Evolutionary conservation across 2,888 invertebrate species (phyloP).

Genomic region (Lasioglossum villosulum): DNA sequence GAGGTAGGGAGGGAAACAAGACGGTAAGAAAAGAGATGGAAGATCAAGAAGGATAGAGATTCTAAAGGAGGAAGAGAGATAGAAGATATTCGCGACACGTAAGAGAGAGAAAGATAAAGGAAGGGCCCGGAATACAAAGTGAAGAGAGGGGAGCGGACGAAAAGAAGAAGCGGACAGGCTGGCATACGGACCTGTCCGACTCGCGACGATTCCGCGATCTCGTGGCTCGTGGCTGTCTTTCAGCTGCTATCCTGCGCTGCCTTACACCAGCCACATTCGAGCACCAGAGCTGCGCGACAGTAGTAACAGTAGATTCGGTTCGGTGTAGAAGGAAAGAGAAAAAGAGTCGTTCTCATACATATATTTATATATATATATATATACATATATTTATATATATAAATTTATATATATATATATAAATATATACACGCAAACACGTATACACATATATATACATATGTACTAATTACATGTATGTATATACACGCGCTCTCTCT

Average conservation of each 20-base stretch:
- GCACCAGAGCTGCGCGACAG: slow-evolving; percentile 49
- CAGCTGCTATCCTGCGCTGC: slow-evolving; percentile 65
- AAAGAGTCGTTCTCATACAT: slow-evolving; percentile 10
- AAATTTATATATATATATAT: neutral
- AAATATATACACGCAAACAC: neutral
- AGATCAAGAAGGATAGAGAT: slow-evolving; percentile 1
- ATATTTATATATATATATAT: neutral
- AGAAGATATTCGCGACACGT: neutral
- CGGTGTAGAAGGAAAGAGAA: slow-evolving; percentile 50
- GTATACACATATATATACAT: neutral
- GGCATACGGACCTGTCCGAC: slow-evolving; percentile 63
- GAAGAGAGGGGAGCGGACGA: slow-evolving; percentile 33
- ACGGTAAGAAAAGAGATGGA: slow-evolving; percentile 16
- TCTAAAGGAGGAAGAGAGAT: neutral
- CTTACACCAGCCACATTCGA: slow-evolving; percentile 52
- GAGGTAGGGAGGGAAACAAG: slow-evolving; percentile 12
- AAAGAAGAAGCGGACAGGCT: slow-evolving; percentile 42
- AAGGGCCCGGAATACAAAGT: slow-evolving; percentile 27
- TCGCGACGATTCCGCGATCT: slow-evolving; percentile 62
- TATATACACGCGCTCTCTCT: neutral
- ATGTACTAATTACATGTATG: neutral
- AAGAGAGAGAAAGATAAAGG: slow-evolving; percentile 23
- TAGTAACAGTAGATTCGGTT: slow-evolving; percentile 63
- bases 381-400: neutral
- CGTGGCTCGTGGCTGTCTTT: slow-evolving; percentile 65